A percentile compares a stretch with the other conserved stretches of the same genome.
phyloP scores from a whole-genome alignment of 2,797 vertebrate genomes.

The Siniperca obscura region DNA sequence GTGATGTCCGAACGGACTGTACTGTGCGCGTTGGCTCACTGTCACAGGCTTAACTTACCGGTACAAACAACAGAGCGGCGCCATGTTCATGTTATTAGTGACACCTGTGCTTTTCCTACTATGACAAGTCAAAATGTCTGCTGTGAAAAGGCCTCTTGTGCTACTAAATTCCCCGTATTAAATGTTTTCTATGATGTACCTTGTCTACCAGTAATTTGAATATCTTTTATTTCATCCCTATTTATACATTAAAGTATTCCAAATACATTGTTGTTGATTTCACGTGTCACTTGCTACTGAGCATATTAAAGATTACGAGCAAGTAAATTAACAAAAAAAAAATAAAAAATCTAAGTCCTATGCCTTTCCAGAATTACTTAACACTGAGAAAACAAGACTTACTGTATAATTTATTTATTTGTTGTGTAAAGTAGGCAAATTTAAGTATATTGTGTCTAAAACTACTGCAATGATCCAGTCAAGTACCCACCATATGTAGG shows the following conservation, averaged over 20 bases:
- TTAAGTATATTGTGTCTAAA: neutral
- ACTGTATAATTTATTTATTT: neutral
- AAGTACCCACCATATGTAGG: neutral
- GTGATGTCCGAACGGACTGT: too few species aligned
- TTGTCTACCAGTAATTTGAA: neutral
- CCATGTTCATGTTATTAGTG: neutral
- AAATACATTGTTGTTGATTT: neutral
- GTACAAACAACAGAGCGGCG: neutral
- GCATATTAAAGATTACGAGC: neutral
- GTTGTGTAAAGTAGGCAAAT: neutral
- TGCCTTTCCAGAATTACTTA: neutral
- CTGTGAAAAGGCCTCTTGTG: neutral
- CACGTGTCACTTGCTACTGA: neutral
- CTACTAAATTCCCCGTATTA: neutral
- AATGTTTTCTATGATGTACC: neutral
- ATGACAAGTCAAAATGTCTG: neutral
- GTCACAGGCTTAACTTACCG: neutral
- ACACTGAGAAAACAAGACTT: neutral
- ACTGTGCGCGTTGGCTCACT: too few species aligned
- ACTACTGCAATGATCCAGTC: neutral
- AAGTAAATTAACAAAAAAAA: neutral
- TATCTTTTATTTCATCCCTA: neutral
- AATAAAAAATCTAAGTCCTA: neutral
- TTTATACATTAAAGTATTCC: neutral
- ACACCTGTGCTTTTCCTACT: neutral